These are phyloP conservation scores for Chrysodeixis includens DNA, from an alignment of 2,888 invertebrate species.

Conservation along the genomic window DNA sequence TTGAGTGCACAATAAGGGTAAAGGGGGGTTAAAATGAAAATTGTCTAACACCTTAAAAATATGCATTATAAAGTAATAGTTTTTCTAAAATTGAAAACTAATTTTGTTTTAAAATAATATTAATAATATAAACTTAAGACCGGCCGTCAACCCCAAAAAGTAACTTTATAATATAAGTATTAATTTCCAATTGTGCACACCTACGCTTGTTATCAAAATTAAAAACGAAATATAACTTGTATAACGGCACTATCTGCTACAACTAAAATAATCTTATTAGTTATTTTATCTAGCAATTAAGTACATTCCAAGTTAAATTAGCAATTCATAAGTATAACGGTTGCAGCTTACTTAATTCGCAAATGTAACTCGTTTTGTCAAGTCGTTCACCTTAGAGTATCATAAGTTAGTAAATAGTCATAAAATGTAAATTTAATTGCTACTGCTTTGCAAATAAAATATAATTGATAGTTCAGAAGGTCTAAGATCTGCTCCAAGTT, in stretches of 20 bases:
- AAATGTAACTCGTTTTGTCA: constrained; percentile 8
- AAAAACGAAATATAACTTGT: neutral
- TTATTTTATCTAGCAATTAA: neutral
- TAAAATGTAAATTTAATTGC: constrained; percentile 23
- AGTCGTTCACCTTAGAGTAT: constrained; percentile 35
- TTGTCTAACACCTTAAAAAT: neutral
- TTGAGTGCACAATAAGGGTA: constrained; percentile 24
- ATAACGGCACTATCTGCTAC: neutral
- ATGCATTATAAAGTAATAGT: no score
- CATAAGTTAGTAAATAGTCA: constrained; percentile 2
- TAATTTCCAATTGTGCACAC: no score
- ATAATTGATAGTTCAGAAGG: constrained; percentile 8
- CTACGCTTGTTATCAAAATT: no score
- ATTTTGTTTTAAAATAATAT: no score
- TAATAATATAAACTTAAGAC: no score
- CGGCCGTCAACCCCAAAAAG: no score
- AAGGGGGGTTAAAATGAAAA: neutral
- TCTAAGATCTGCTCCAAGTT: no score
- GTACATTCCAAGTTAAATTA: neutral
- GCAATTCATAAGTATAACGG: constrained; percentile 9
- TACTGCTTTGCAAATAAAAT: neutral
- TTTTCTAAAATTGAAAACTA: no score
- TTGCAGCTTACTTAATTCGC: constrained; percentile 8
- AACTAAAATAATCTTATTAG: neutral
- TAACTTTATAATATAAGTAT: no score